Base-by-base conservation (phyloP, 2,113 vertebrate genomes). In the Festucalex cinctus region DNA sequence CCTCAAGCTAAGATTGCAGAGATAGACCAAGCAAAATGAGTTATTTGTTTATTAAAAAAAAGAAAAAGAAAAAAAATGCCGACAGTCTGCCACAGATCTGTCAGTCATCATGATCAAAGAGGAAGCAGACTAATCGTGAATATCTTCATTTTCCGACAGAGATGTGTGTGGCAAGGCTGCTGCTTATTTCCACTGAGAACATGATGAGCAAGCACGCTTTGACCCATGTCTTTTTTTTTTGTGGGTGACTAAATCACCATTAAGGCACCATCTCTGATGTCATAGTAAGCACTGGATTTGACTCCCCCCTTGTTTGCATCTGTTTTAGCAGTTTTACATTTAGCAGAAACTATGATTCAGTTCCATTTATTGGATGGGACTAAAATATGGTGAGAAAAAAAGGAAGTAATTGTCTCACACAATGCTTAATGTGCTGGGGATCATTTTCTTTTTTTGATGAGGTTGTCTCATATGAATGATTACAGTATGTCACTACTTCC, bases 81-180 rank as follows among this genome's bases (percentile, higher is more conserved):
- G 59, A 59, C 63, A 81, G 76, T 80, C 70, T 75, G 78, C 86
- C 73, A 81, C 78, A 72, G 75, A 80, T 88, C 79, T 79, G 70
- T 80, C 79, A 80, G 68, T 68, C 57, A 24, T 54, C 3, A 20
- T 73, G 83, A 84, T 89, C 79, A 86, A 82, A 86, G 79, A 65
- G 36, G 77, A 74, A 70, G 75, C 74, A 20, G 51, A 62, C 56
- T 70, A 75, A 81, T 81, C 62, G 63, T 79, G 48, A 71, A 72
- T 64, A 82, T 73, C 64, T 70, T 75, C 54, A 74, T 69, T 65
- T 12, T 6, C 66, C 78, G 62, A 51, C 63, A 74, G 44, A 68
- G 66, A 58, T 7, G n/a, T 62, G 39, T 24, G 68, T 48, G 7
- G 63, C 75, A 80, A 70, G 71, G 63, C 64, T 64, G 44, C 54